Conservation (phyloP, 2,113 vertebrate species). For the Chroicocephalus ridibundus region DNA sequence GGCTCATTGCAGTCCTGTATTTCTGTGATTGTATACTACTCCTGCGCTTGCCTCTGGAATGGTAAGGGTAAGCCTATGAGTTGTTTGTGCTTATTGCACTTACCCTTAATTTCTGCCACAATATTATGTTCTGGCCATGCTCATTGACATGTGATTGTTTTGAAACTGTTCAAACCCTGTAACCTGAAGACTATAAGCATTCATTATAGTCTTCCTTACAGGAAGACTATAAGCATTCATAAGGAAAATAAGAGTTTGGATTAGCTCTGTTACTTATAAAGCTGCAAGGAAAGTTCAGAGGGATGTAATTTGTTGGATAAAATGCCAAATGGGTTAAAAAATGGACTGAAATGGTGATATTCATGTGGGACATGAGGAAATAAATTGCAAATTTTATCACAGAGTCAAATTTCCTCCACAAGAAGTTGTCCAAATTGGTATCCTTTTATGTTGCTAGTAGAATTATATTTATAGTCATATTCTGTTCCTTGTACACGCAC, state of each 20-base stretch:
- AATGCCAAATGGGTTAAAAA: not conserved
- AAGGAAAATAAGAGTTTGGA: not conserved
- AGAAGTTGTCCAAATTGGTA: not conserved
- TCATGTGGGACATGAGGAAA: not conserved
- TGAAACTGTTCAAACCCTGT: not conserved
- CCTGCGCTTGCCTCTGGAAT: not conserved
- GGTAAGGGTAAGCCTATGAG: not conserved
- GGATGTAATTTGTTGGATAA: not conserved
- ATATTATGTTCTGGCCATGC: not conserved
- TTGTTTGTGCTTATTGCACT: not conserved
- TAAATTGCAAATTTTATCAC: not conserved
- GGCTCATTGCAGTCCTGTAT: not conserved
- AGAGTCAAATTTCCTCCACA: not conserved
- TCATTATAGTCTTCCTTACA: not conserved
- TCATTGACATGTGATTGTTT: not conserved
- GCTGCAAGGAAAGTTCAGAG: not conserved
- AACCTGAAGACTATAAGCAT: not conserved
- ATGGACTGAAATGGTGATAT: not conserved
- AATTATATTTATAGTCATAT: not conserved
- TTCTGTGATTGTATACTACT: not conserved
- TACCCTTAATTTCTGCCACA: not conserved
- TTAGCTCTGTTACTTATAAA: not conserved
- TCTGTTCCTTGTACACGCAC: not conserved
- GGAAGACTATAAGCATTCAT: not conserved
- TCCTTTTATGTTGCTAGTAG: accelerated